Evolutionary conservation across 2,113 vertebrate species (phyloP), one percentile per base, ranked within the genome.

Genomic region (Lepisosteus osseus): DNA sequence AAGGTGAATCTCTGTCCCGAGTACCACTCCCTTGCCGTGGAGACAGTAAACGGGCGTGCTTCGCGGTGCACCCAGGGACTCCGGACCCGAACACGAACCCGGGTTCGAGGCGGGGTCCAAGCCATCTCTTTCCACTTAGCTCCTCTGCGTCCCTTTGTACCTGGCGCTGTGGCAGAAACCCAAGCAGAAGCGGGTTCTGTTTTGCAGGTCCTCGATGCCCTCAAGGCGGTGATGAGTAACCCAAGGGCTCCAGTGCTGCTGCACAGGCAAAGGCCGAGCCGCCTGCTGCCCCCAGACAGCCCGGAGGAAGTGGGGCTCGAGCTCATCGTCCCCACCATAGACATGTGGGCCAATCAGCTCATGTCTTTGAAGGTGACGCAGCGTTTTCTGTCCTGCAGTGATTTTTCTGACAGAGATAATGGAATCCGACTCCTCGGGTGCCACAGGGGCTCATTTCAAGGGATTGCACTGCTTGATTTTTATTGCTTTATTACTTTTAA

Each of bases 311-410:
- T 81, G 64, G 89, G 88, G 62, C 94, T 91, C 85, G 88, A 93
- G 68, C 83, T 89, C 69, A 86, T 98, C 44, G 77, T 93, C 2
- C 88, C 89, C 0, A 86, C 91, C 0, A 69, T 98, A 83, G 90
- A 94, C 73, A 80, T 90, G 80, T 97, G 96, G 96, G 90, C 94
- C 61, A 91, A 90, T 61, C 94, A 97, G 70, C 88, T 96, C 3
- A 63, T 74, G 64, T 89, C 92, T 2, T 74, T 98, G 6, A 90
- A 93, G 91, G 94, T 96, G 86, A 75, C 71, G 43, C 7, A 7
- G 9, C 8, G 15, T 29, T 74, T n/a, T 69, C 6, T 69, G 15
- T 62, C 7, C 44, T 54, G 9, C 51, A 15, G 40, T 47, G 56
- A 2, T 43, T 51, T 51, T 51, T 51, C 5, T 2, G 47, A 6